Conservation (phyloP, 2,113 vertebrate species). For the Poeciliopsis occidentalis region DNA sequence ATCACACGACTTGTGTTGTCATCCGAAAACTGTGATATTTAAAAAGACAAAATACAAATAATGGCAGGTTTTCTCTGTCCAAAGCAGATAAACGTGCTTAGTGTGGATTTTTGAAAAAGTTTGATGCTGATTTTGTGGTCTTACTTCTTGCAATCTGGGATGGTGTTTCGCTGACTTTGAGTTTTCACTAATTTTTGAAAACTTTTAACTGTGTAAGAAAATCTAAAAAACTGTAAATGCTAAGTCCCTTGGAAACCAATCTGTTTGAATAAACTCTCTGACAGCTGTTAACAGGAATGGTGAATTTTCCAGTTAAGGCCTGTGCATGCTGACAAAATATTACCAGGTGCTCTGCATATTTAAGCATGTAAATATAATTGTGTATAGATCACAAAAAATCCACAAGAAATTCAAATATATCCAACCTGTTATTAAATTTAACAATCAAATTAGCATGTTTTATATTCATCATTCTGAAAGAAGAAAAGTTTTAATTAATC, state of each 20-base stretch:
- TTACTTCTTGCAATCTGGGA: background rate
- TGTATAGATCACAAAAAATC: background rate
- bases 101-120: background rate
- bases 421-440: no score
- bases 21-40: background rate
- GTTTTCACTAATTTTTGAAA: background rate
- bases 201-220: no score
- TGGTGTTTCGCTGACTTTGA: background rate
- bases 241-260: no score
- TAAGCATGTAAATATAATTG: background rate
- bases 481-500: background rate
- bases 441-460: no score
- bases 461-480: background rate
- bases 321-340: no score
- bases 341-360: background rate
- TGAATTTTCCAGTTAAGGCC: no score
- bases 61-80: no score
- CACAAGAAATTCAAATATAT: background rate
- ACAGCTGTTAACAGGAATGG: background rate
- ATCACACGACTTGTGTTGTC: no score
- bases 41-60: background rate
- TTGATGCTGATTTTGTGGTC: background rate
- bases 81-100: background rate
- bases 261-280: no score
- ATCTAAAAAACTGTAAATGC: no score